These are phyloP conservation scores for Diadegma fenestrale DNA, from an alignment of 2,888 invertebrate species.

Conservation along the genomic window DNA sequence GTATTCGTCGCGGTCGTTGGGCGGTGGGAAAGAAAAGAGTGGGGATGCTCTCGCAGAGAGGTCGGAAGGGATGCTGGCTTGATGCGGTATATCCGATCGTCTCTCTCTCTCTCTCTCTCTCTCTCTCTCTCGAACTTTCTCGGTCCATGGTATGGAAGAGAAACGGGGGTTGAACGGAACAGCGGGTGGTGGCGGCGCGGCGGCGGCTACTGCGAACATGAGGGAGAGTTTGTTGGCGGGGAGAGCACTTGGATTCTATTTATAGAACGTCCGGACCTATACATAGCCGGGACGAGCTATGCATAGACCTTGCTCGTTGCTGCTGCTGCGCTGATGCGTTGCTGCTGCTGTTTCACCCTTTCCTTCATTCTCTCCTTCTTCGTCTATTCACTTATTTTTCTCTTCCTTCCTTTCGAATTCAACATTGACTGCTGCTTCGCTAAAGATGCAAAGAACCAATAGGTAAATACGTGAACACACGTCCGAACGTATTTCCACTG, in stretches of 20 bases:
- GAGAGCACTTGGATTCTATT: conserved; percentile 81
- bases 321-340: conserved; percentile 66
- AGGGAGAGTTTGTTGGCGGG: conserved; percentile 58
- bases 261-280: conserved; percentile 83
- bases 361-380: conserved; percentile 60
- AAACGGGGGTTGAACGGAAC: conserved; percentile 67
- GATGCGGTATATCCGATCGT: conserved; percentile 57
- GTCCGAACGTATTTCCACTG: neutral
- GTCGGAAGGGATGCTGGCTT: conserved; percentile 61
- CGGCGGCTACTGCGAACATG: conserved; percentile 48
- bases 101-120: conserved; percentile 34
- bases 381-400: neutral
- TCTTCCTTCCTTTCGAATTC: conserved; percentile 12
- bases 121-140: conserved; percentile 42
- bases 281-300: conserved; percentile 83
- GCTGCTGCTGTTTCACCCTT: conserved; percentile 50
- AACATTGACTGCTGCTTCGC: conserved; percentile 1
- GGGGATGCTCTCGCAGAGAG: conserved; percentile 41
- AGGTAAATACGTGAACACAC: neutral
- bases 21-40: conserved; percentile 19
- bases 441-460: conserved; percentile 2
- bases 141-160: conserved; percentile 17
- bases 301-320: conserved; percentile 78
- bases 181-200: conserved; percentile 47
- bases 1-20: conserved; percentile 36